Conservation (phyloP, 2,797 vertebrate species). For the Microctenopoma lineatum region DNA sequence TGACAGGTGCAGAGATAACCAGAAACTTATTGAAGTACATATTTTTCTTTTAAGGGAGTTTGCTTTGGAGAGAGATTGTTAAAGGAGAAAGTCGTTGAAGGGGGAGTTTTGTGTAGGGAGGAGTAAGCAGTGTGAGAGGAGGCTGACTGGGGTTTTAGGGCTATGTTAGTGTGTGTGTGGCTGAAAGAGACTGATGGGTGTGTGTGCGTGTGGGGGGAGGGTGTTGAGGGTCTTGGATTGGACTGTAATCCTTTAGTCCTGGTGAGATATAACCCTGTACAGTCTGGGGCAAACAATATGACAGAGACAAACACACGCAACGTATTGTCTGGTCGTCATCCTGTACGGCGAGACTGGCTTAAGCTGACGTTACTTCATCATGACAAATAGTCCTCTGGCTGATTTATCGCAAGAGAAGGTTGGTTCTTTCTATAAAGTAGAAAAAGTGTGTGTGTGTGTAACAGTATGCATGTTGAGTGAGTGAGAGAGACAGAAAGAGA, state of each 20-base stretch:
- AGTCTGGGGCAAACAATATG: slow-evolving; percentile 64
- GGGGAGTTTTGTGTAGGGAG: slow-evolving; percentile 44
- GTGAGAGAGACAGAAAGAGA: no score
- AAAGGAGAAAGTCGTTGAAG: slow-evolving; percentile 16
- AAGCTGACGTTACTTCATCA: slow-evolving; percentile 50
- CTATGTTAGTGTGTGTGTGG: slow-evolving; percentile 20
- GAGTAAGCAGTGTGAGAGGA: slow-evolving; percentile 25
- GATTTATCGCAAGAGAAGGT: slow-evolving; percentile 74
- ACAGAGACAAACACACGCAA: slow-evolving; percentile 34
- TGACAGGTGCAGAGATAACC: slow-evolving; percentile 53
- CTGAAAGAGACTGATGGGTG: slow-evolving; percentile 32
- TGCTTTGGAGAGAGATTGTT: slow-evolving; percentile 29
- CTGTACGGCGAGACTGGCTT: slow-evolving; percentile 26
- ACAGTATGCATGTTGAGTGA: no score
- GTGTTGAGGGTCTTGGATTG: slow-evolving; percentile 62
- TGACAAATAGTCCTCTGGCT: slow-evolving; percentile 66
- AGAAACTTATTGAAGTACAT: slow-evolving; percentile 45
- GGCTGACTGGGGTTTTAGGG: slow-evolving; percentile 15
- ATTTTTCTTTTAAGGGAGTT: slow-evolving; percentile 22
- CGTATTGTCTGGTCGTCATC: slow-evolving; percentile 21
- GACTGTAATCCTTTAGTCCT: slow-evolving; percentile 78
- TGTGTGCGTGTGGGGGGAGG: slow-evolving; percentile 5
- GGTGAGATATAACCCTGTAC: slow-evolving; percentile 65
- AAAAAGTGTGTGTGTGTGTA: no score
- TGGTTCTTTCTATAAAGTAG: slow-evolving; percentile 44